Base-by-base conservation (phyloP, 2,113 vertebrate genomes). In the Psephotus haematonotus region DNA sequence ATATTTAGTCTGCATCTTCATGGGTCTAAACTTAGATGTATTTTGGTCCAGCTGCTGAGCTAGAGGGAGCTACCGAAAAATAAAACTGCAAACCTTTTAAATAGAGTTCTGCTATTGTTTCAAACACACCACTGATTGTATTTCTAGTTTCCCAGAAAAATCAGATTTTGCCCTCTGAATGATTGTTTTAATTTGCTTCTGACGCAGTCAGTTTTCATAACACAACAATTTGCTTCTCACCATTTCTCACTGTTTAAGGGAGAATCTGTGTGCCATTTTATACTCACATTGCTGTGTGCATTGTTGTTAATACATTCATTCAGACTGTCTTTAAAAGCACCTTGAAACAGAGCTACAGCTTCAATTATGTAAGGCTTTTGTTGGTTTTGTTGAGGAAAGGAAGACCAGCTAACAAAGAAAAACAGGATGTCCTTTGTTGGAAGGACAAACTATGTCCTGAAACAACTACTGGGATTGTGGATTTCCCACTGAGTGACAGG, bases 401-500 rank as follows among this genome's bases (percentile, higher is more conserved):
- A 75, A 86, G 60, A 67, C 7, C 1, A 29, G 33, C 31, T 70
- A 59, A 78, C 46, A 78, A 79, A 90, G 50, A 13, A 69, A 93
- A 81, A 20, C 33, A 84, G 49, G 39, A 71, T 95, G 77, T 39
- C 39, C 33, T 92, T 95, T 92, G 35, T 31, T 94, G 95, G 95
- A 91, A 96, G 95, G 88, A 92, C 28, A 0, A 78, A 53, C 52
- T 63, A 7, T 64, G 65, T 94, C 69, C 82, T 90, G 88, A 88
- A 95, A 88, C 60, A 95, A 31, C 88, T 70, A 84, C 64, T 37
- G 43, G 90, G 62, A 46, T 10, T 79, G 65, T 79, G 67, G 65
- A 50, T 95, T 81, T 91, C 95, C 95, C 19, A n/a, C 86, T 82
- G 92, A 87, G 96, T 57, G 85, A 88, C 82, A 96, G 79, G 93